Conservation (phyloP, 2,113 vertebrate genomes). For the Oncorhynchus tshawytscha region DNA sequence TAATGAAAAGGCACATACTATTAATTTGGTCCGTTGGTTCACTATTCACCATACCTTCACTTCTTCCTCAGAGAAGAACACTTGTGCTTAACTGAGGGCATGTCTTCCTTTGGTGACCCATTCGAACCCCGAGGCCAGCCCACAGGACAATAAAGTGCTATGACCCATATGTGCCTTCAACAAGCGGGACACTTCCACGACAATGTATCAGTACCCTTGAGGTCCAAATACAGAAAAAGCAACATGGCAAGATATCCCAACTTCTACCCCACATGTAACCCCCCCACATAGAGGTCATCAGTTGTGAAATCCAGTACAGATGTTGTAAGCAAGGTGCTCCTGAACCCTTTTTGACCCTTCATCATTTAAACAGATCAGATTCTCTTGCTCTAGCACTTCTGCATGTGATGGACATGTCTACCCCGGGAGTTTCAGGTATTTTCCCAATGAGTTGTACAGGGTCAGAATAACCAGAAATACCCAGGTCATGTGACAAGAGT, state of each 20-base stretch:
- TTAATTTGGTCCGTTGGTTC: constrained; percentile 35
- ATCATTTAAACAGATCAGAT: constrained; percentile 28
- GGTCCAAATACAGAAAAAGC: background rate
- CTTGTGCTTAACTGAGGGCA: constrained; percentile 39
- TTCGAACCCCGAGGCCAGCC: constrained; percentile 31
- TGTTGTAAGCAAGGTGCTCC: constrained; percentile 21
- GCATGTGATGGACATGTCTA: constrained; percentile 49
- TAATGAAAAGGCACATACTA: constrained; percentile 49
- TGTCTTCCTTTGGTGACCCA: constrained; percentile 54
- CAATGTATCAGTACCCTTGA: constrained; percentile 29
- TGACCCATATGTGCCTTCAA: constrained; percentile 41
- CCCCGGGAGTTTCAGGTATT: constrained; percentile 29
- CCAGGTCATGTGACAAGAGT: constrained; percentile 50
- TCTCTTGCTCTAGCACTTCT: constrained; percentile 16
- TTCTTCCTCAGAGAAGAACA: constrained; percentile 49
- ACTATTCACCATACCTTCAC: constrained; percentile 34
- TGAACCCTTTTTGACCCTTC: constrained; percentile 9
- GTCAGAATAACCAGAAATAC: constrained; percentile 39
- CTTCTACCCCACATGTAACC: background rate
- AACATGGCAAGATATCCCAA: background rate
- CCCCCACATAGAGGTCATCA: background rate
- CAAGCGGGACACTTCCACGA: constrained; percentile 32
- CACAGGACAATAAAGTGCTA: constrained; percentile 45
- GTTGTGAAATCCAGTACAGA: constrained; percentile 20
- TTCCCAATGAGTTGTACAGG: constrained; percentile 44